Conservation (phyloP, 2,888 invertebrate genomes). For the Heteromurus nitidus region DNA sequence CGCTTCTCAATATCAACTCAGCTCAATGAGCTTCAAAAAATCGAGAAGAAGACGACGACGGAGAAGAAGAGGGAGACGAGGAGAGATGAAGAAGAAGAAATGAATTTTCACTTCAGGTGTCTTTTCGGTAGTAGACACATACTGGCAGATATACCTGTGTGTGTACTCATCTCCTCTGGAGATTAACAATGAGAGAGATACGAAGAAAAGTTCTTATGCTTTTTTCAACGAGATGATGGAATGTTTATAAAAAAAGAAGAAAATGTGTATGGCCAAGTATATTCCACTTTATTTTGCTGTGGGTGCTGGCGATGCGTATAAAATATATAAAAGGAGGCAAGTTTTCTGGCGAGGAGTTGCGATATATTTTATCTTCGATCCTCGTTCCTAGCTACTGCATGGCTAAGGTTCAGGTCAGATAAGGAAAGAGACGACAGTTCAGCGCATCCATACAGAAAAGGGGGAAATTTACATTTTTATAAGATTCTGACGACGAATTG, state of each 20-base stretch:
- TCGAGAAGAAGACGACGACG: not conserved
- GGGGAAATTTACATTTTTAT: slow-evolving; percentile 2
- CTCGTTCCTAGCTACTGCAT: slow-evolving; percentile 37
- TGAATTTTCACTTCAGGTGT: slow-evolving; percentile 57
- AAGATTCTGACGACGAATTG: not conserved
- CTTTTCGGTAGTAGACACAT: slow-evolving; percentile 39
- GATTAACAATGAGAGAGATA: not conserved
- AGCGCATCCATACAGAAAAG: not conserved
- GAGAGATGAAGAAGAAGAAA: slow-evolving; percentile 4
- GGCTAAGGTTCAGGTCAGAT: slow-evolving; percentile 33
- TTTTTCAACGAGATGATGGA: no score
- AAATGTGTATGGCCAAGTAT: no score
- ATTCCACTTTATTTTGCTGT: no score
- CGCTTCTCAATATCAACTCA: not conserved
- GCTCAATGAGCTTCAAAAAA: not conserved
- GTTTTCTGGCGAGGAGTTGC: slow-evolving; percentile 31
- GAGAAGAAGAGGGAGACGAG: not conserved
- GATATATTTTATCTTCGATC: slow-evolving; percentile 22
- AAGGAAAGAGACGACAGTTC: slow-evolving; percentile 18
- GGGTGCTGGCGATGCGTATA: not conserved
- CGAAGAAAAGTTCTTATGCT: no score
- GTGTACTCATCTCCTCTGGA: slow-evolving; percentile 20
- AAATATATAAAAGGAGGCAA: not conserved
- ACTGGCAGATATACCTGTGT: not conserved
- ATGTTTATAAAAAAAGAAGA: not conserved